Base-by-base conservation (phyloP, 2,797 vertebrate genomes). In the Karalla daura region DNA sequence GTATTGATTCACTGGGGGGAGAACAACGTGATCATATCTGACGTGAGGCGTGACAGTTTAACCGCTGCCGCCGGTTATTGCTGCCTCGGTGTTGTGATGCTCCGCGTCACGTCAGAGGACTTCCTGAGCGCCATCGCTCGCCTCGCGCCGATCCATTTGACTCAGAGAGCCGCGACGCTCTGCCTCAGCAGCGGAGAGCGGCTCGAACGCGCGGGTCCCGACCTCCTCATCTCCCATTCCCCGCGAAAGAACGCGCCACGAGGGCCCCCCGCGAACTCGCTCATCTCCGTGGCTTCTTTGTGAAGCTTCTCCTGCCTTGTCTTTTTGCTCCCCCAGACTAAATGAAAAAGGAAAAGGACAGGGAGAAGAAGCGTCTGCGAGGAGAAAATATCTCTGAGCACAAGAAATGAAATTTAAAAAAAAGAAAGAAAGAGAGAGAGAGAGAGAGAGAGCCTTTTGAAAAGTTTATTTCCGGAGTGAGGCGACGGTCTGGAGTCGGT, bases 91-190 rank as follows among this genome's bases (percentile, higher is more conserved):
- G 47, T 39, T 60, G 53, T 54, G 51, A 80, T 80, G 44, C 37
- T 63, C 12, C 27, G 2, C 40, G 44, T 39, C 60, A 47, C 28
- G 32, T 23, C 13, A 25, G 15, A n/a, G n/a, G n/a, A n/a, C n/a
- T 44, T 69, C 41, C 40, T 74, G 67, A 81, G 67, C 62, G 61
- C 51, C 43, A 67, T 56, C 66, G 50, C 51, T 55, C 28, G 63
- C 59, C 63, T 68, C 54, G 54, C 37, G 52, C 63, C 85, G 84
- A 89, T 89, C 75, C 78, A 88, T 89, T 84, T 83, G 73, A 60
- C 55, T 71, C 52, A 33, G 73, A 74, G 41, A n/a, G 63, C 37
- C 36, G 40, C 62, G 46, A 30, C 30, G 14, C 54, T 72, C 72
- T 78, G 67, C 68, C 74, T 88, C 83, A 80, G 86, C 85, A 81